Base-by-base conservation (phyloP, 2,797 vertebrate species). In the Acrocephalus scirpaceus region DNA sequence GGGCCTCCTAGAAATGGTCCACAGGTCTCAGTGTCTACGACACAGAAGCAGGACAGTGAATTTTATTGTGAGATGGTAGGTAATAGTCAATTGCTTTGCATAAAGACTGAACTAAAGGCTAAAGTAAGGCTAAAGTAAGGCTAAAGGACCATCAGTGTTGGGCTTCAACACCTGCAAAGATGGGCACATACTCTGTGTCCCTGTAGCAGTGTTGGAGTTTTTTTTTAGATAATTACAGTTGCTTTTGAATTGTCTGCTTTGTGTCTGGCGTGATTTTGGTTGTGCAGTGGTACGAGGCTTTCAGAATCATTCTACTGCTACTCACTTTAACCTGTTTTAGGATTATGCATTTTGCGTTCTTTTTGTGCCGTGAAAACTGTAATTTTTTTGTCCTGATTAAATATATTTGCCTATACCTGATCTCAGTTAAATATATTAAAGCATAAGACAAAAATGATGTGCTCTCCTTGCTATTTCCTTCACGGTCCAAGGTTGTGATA, bases 401-500 rank as follows among this genome's bases (percentile, higher is more conserved):
- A 65, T 3, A 0, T 61, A 44, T 60, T 89, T 89, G 11, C 26
- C 16, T 70, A 7, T 47, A 14, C 17, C 19, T 53, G 50, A 40
- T 54, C 47, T 80, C 40, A 58, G 32, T 1, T 50, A n/a, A 61
- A 64, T 51, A 9, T 45, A 34, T 58, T 60, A 82, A 48, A 86
- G 44, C 44, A 6, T 73, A 85, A 85, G 34, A 72, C 32, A 83
- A 53, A 88, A 86, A 69, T 48, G 5, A 32, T 72, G 25, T 64
- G 29, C 42, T 53, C 54, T 88, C 62, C n/a, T 85, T 82, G 21
- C 54, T 92, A 9, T 72, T 92, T 96, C 54, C 66, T 95, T 87
- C 67, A 32, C 5, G 9, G 69, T 56, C 40, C 56, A 70, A 36
- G 47, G 13, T 21, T 64, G 16, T 60, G 54, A 48, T 85, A 67